phyloP scores from a whole-genome alignment of 2,888 invertebrate genomes.

The Trissolcus japonicus region DNA sequence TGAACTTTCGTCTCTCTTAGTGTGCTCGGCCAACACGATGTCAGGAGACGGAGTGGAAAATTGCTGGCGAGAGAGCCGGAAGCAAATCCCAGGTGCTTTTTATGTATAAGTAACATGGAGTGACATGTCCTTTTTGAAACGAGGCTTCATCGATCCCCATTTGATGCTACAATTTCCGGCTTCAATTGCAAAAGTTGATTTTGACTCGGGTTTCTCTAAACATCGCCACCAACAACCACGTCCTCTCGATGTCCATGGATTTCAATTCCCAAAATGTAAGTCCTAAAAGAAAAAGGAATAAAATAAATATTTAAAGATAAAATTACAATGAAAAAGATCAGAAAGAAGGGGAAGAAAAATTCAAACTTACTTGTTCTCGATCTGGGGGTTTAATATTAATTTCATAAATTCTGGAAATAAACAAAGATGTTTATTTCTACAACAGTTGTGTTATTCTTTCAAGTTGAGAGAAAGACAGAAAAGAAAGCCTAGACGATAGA shows the following conservation, averaged over 20 bases:
- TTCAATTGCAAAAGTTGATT: constrained; percentile 25
- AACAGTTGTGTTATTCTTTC: neutral
- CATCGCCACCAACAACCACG: no score
- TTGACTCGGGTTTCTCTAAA: neutral
- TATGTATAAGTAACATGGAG: constrained; percentile 25
- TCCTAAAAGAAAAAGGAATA: no score
- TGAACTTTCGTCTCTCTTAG: constrained; percentile 40
- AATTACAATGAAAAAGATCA: no score
- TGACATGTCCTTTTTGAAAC: constrained; percentile 39
- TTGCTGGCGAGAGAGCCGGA: constrained; percentile 42
- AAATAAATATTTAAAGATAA: no score
- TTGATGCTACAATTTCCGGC: constrained; percentile 33
- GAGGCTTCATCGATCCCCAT: constrained; percentile 37
- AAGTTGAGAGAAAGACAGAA: constrained; percentile 23
- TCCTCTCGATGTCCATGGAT: no score
- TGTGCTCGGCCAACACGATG: constrained; percentile 18
- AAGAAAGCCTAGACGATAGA: constrained; percentile 27
- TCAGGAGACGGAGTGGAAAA: constrained; percentile 34
- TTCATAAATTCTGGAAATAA: neutral
- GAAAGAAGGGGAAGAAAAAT: no score
- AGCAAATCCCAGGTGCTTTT: constrained; percentile 53
- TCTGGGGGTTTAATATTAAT: neutral
- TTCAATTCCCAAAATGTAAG: no score
- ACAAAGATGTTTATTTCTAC: neutral
- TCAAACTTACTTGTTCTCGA: neutral